Percentiles rank a stretch among this genome's conserved stretches.
phyloP scores from a whole-genome alignment of 1,140 invertebrate genomes.

The Protaetia brevitarsis region DNA sequence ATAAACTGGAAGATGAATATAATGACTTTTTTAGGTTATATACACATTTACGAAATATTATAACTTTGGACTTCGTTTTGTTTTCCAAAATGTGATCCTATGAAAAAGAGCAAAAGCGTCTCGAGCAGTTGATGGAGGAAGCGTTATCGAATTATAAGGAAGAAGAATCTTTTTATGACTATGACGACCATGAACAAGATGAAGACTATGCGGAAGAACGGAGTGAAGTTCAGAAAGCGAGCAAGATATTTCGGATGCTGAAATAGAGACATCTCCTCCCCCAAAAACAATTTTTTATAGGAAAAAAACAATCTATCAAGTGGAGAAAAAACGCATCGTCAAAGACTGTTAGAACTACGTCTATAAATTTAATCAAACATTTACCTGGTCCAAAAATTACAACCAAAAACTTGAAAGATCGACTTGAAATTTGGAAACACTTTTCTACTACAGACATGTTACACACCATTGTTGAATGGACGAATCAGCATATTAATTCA shows the following conservation, averaged over 20 bases:
- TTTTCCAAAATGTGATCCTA: neutral
- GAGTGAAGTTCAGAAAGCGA: neutral
- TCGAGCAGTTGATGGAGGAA: neutral
- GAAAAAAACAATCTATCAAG: neutral
- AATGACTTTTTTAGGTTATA: too few species aligned
- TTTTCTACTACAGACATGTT: neutral
- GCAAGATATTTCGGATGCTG: neutral
- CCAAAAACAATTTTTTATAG: neutral
- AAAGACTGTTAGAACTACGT: neutral
- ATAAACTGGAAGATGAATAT: too few species aligned
- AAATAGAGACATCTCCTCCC: neutral
- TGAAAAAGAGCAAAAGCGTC: neutral
- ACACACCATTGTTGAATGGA: neutral
- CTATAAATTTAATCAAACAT: neutral
- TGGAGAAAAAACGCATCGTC: neutral
- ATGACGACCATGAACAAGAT: neutral
- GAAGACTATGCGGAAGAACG: neutral
- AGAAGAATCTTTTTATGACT: neutral
- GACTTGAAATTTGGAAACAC: slow-evolving; percentile 3
- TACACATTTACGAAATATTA: too few species aligned
- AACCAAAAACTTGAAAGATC: neutral
- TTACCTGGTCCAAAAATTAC: neutral
- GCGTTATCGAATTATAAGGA: neutral
- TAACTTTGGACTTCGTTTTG: too few species aligned
- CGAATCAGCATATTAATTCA: neutral